These are phyloP conservation scores for Troides aeacus DNA, from an alignment of 2,888 invertebrate species.

Conservation along the genomic window DNA sequence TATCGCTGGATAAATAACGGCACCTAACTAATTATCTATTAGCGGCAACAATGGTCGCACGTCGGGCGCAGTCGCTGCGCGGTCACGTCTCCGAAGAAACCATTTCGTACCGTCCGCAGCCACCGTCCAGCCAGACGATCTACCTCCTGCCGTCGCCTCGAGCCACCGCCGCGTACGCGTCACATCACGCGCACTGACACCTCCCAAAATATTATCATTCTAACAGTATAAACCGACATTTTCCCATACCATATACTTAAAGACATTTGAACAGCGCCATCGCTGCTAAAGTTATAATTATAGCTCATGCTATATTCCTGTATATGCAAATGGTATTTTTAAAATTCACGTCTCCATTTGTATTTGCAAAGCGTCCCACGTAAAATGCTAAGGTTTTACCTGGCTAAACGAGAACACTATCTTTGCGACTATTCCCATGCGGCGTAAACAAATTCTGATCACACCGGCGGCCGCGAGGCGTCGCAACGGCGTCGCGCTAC, in stretches of 20 bases:
- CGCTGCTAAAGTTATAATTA: constrained; percentile 33
- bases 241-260: constrained; percentile 21
- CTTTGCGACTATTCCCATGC: constrained; percentile 70
- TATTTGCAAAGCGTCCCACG: constrained; percentile 67
- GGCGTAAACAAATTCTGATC: constrained; percentile 73
- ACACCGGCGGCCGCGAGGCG: constrained; percentile 51
- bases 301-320: constrained; percentile 52
- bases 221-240: constrained; percentile 16
- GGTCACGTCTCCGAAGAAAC: constrained; percentile 53
- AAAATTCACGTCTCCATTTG: constrained; percentile 66
- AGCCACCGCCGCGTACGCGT: constrained; percentile 6
- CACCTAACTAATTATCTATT: constrained; percentile 76
- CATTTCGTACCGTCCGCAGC: constrained; percentile 33
- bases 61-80: constrained; percentile 50
- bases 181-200: not conserved
- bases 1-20: constrained; percentile 70
- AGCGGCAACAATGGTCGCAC: constrained; percentile 74
- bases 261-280: constrained; percentile 12
- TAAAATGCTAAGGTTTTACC: constrained; percentile 74
- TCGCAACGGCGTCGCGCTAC: constrained; percentile 44
- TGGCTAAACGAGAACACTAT: constrained; percentile 68
- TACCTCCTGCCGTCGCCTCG: not conserved
- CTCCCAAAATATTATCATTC: constrained; percentile 12
- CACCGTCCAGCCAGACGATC: constrained; percentile 9
- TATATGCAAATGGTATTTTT: constrained; percentile 58